Percentiles rank a stretch among this genome's conserved stretches.
Conservation (phyloP, 2,888 invertebrate species). For the Pseudococcus jackbeardsleyi region DNA sequence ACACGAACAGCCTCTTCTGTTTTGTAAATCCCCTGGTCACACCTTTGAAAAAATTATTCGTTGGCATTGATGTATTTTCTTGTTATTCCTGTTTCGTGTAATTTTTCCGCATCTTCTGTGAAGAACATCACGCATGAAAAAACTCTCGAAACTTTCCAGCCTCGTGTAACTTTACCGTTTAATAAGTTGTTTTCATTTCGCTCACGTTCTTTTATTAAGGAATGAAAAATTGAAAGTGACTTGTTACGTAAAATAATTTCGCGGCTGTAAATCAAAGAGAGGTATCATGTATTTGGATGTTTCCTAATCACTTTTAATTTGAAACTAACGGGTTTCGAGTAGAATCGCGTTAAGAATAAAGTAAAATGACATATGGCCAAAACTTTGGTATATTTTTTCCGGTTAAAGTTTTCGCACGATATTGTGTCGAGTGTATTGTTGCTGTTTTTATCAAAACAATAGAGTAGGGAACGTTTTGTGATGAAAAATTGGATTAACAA, state of each 20-base stretch:
- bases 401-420: background rate
- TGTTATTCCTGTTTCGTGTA: background rate
- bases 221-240: slow-evolving; percentile 10
- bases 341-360: background rate
- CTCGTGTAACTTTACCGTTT: background rate
- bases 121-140: slow-evolving; percentile 1
- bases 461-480: background rate
- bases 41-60: background rate
- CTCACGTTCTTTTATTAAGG: slow-evolving; percentile 4
- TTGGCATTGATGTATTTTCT: background rate
- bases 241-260: background rate
- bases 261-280: background rate
- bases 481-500: background rate
- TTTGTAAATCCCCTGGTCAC: no score
- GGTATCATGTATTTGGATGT: slow-evolving; percentile 8
- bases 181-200: slow-evolving; percentile 1
- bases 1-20: no score
- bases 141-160: background rate
- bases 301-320: slow-evolving; percentile 10
- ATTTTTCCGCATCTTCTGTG: background rate
- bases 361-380: background rate
- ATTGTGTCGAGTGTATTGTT: slow-evolving; percentile 3
- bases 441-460: background rate
- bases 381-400: background rate
- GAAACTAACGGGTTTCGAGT: background rate